These are phyloP conservation scores for Sternarchorhynchus goeldii DNA, from an alignment of 2,797 vertebrate species.

Conservation along the genomic window DNA sequence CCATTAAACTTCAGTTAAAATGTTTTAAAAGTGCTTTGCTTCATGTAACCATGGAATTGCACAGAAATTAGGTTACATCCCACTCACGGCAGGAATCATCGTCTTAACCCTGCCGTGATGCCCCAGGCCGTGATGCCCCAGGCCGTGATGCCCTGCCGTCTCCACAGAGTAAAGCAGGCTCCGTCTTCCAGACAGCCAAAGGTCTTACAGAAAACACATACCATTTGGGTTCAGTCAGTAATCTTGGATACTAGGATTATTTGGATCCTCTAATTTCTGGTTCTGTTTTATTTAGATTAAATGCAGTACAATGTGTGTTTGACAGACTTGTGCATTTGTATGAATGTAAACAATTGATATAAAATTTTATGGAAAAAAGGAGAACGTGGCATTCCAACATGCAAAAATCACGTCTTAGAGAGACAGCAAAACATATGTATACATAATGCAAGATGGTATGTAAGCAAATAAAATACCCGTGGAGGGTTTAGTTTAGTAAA, in stretches of 20 bases:
- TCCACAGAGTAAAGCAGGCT: no score
- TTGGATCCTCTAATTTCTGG: background rate
- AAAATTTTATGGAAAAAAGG: no score
- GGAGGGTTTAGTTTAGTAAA: no score
- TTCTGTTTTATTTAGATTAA: background rate
- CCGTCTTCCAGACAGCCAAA: background rate
- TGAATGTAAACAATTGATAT: no score
- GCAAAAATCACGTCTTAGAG: background rate
- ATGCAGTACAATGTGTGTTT: background rate
- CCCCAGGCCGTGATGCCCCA: no score
- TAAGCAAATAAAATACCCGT: background rate
- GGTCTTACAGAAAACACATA: background rate
- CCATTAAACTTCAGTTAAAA: no score
- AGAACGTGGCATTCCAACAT: background rate
- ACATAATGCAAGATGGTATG: slow-evolving; percentile 4
- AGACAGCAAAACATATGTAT: slow-evolving; percentile 4
- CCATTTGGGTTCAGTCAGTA: slow-evolving; percentile 10
- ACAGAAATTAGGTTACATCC: no score
- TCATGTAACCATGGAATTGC: no score
- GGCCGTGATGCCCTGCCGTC: no score
- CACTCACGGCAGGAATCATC: no score
- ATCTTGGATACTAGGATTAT: background rate
- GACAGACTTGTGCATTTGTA: background rate
- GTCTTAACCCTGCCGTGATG: no score
- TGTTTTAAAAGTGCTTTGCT: no score